A percentile compares a stretch with the other conserved stretches of the same genome.
These are phyloP conservation scores for Saccopteryx bilineata DNA, from an alignment of 2,113 vertebrate species.

Conservation along the genomic window DNA sequence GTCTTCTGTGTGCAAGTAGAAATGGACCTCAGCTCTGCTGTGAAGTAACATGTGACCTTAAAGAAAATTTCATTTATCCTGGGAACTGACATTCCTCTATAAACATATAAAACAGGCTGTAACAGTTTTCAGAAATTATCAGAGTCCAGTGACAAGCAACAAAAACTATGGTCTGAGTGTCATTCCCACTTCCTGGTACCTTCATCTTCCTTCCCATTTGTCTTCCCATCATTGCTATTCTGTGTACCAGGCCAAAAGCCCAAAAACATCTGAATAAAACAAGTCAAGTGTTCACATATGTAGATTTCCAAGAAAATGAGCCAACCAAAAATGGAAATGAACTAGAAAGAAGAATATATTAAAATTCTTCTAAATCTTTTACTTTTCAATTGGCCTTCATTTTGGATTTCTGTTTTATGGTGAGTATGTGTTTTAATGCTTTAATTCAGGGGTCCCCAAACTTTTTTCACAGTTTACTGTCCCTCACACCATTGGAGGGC, in stretches of 20 bases:
- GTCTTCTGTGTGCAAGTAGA: background rate
- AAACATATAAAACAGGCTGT: background rate
- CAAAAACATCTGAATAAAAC: background rate
- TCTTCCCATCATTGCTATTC: background rate
- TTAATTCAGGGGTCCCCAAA: too few relatives aligned
- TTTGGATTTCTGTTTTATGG: background rate
- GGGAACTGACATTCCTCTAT: background rate
- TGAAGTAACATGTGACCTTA: background rate
- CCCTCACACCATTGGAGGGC: too few relatives aligned
- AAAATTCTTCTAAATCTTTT: background rate
- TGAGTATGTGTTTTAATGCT: background rate
- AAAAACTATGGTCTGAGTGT: background rate
- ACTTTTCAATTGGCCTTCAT: background rate
- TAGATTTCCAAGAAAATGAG: slow-evolving; percentile 20
- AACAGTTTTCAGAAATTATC: background rate
- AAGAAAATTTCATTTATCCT: background rate
- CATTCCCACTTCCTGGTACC: background rate
- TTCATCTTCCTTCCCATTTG: background rate
- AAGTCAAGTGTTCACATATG: background rate
- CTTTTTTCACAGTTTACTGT: too few relatives aligned
- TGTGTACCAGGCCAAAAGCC: background rate
- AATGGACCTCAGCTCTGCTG: background rate
- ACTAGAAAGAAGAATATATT: slow-evolving; percentile 1
- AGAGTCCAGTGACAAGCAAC: background rate
- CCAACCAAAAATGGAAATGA: slow-evolving; percentile 26